These are phyloP conservation scores for Scaptodrosophila lebanonensis DNA, from an alignment of 1,140 invertebrate genomes.

Conservation along the genomic window DNA sequence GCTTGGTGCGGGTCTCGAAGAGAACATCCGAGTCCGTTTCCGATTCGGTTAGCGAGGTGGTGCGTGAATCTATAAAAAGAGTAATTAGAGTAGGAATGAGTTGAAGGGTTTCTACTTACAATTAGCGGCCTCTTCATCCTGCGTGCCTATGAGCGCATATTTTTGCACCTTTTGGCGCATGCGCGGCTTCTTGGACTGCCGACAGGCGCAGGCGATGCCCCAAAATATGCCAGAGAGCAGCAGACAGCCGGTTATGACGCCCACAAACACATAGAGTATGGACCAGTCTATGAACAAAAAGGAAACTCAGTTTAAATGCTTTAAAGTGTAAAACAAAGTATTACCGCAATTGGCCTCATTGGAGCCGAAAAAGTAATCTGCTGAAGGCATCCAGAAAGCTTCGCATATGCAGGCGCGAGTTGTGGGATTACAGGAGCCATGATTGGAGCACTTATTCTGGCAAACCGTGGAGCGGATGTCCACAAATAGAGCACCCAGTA, in stretches of 20 bases:
- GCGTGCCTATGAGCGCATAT: constrained; percentile 82
- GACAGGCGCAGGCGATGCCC: constrained; percentile 84
- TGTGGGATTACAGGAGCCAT: constrained; percentile 91
- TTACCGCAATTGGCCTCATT: constrained; percentile 80
- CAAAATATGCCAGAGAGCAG: constrained; percentile 83
- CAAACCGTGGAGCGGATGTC: constrained; percentile 90
- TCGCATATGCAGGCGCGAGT: constrained; percentile 92
- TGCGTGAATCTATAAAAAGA: constrained; percentile 74
- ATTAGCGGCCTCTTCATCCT: constrained; percentile 79
- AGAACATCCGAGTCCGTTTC: constrained; percentile 87
- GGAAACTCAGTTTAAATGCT: too few species aligned
- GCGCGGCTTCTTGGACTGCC: constrained; percentile 78
- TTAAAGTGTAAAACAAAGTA: constrained; percentile 7
- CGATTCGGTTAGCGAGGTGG: constrained; percentile 83
- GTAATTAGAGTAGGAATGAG: not conserved
- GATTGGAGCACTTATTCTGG: constrained; percentile 95
- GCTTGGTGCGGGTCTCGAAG: constrained; percentile 81
- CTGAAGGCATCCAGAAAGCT: constrained; percentile 95
- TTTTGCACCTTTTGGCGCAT: constrained; percentile 78
- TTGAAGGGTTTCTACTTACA: constrained; percentile 67
- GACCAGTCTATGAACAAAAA: constrained; percentile 85
- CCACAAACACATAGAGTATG: constrained; percentile 90
- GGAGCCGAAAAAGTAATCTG: constrained; percentile 78
- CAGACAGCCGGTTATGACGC: constrained; percentile 82
- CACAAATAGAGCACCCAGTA: constrained; percentile 86